Evolutionary conservation across 2,888 invertebrate genomes (phyloP).

Genomic region (Cylloceria caligata): DNA sequence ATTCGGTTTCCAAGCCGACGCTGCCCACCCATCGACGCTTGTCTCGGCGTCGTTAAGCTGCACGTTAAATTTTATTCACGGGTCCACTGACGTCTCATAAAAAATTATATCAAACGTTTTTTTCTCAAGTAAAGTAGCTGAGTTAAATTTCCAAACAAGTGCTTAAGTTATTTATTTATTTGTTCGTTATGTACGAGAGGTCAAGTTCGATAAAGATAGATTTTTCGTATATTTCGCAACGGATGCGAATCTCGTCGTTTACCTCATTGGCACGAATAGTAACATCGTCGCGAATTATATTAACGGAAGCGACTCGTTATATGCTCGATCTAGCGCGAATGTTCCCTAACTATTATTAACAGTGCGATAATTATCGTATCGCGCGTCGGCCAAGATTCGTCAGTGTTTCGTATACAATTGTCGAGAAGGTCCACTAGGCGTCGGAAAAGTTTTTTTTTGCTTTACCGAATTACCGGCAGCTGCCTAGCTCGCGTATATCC

Average conservation of each 20-base stretch:
- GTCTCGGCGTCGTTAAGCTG: neutral
- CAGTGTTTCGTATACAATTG: too few species aligned
- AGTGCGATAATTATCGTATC: constrained; percentile 31
- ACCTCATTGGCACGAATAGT: constrained; percentile 29
- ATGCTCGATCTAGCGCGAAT: constrained; percentile 1
- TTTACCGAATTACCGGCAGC: constrained; percentile 26
- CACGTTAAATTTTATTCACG: constrained; percentile 7
- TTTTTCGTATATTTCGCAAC: constrained; percentile 9
- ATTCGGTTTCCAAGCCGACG: constrained; percentile 61
- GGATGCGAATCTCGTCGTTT: neutral
- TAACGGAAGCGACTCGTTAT: neutral
- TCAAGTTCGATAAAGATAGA: neutral
- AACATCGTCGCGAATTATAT: neutral
- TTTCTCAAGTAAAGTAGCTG: neutral
- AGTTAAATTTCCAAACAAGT: neutral
- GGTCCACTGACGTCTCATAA: neutral
- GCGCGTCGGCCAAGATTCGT: constrained; percentile 26
- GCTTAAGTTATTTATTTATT: neutral
- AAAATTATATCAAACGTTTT: neutral
- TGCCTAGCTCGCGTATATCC: constrained; percentile 38
- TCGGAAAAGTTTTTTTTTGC: neutral
- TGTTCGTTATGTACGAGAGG: neutral
- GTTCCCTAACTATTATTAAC: constrained; percentile 33
- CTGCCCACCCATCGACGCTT: constrained; percentile 5
- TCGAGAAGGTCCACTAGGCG: neutral